Conservation (phyloP, 2,113 vertebrate species). For the Phalacrocorax pelagicus region DNA sequence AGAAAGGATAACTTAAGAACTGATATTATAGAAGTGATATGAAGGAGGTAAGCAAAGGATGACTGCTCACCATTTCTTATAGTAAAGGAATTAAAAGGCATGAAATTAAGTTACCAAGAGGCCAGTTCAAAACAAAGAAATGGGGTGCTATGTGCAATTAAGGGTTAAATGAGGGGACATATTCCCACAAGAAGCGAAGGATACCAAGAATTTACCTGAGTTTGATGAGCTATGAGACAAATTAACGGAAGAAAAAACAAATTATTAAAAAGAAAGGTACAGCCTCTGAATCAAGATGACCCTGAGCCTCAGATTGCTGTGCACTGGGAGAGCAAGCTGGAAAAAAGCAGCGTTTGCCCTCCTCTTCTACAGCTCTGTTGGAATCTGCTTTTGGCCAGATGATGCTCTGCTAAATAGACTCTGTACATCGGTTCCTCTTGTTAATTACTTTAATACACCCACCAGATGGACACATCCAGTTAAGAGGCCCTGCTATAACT, state of each 20-base stretch:
- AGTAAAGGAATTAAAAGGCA: not conserved
- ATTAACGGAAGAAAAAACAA: not conserved
- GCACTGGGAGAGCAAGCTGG: not conserved
- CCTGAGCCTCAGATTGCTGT: not conserved
- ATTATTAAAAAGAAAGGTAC: not conserved
- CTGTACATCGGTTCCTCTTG: accelerated
- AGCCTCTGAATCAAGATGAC: not conserved
- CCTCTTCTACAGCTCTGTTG: not conserved
- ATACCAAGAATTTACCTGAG: not conserved
- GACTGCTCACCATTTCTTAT: not conserved
- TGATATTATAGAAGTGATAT: not conserved
- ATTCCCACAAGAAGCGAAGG: not conserved
- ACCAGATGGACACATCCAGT: not conserved
- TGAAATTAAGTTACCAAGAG: not conserved
- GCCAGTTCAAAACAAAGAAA: not conserved
- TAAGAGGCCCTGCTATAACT: not conserved
- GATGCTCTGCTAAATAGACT: not conserved
- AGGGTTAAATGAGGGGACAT: not conserved
- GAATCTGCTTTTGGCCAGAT: not conserved
- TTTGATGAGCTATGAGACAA: not conserved
- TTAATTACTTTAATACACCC: not conserved
- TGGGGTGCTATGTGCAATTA: not conserved
- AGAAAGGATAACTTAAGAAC: not conserved
- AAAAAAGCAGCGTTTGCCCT: not conserved
- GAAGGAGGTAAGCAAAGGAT: not conserved